These are phyloP conservation scores for Falcaria lacertinaria DNA, from an alignment of 2,888 invertebrate species.

Conservation along the genomic window DNA sequence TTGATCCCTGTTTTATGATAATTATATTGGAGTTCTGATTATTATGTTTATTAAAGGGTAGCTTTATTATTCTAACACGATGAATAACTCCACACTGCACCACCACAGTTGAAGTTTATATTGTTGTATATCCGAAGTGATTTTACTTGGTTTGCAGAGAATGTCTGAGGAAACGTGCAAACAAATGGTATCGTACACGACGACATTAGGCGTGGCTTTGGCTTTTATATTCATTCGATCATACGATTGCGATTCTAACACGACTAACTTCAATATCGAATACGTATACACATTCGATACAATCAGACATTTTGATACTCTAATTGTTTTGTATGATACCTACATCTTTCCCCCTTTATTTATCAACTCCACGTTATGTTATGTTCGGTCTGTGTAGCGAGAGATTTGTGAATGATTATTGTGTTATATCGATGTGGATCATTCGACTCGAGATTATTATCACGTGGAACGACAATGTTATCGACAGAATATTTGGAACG, in stretches of 20 bases:
- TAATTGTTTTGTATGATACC: slow-evolving; percentile 32
- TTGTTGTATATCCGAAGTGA: slow-evolving; percentile 56
- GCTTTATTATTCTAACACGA: slow-evolving; percentile 13
- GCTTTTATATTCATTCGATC: slow-evolving; percentile 72
- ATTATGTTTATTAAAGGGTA: slow-evolving; percentile 11
- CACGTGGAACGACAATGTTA: slow-evolving; percentile 23
- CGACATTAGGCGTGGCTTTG: slow-evolving; percentile 76
- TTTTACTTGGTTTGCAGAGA: slow-evolving; percentile 87
- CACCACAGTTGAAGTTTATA: slow-evolving; percentile 23
- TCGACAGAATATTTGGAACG: slow-evolving; percentile 23
- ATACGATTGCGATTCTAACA: slow-evolving; percentile 73
- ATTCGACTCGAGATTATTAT: slow-evolving; percentile 42
- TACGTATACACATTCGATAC: slow-evolving; percentile 50
- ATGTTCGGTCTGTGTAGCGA: slow-evolving; percentile 71
- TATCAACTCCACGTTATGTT: slow-evolving; percentile 56
- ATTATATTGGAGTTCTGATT: background rate
- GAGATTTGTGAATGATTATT: slow-evolving; percentile 59
- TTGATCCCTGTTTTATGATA: background rate
- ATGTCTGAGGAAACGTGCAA: slow-evolving; percentile 91
- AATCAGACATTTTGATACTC: slow-evolving; percentile 29
- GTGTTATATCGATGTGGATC: slow-evolving; percentile 65
- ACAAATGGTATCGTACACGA: slow-evolving; percentile 85
- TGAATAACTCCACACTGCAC: slow-evolving; percentile 42
- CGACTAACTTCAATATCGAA: slow-evolving; percentile 68
- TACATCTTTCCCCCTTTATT: slow-evolving; percentile 26